phyloP scores from a whole-genome alignment of 1,140 invertebrate genomes.

The Cheumatopsyche charites region DNA sequence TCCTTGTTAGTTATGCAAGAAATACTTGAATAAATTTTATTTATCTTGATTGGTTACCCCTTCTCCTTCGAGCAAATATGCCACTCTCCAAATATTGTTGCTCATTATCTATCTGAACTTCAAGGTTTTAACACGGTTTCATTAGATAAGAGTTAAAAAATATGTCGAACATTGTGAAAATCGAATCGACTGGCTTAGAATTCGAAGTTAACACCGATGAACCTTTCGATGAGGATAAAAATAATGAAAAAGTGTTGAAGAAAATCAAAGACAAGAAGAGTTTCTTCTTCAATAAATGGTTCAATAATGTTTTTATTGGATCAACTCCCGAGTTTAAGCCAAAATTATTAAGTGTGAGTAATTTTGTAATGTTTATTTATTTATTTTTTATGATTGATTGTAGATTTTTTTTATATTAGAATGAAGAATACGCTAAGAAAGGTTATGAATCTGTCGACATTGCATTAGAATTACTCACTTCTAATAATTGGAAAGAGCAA shows the following conservation, averaged over 20 bases:
- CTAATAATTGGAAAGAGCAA: slow-evolving; percentile 72
- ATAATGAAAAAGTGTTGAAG: slow-evolving; percentile 43
- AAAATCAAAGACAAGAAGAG: slow-evolving; percentile 51
- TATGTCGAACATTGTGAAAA: background rate
- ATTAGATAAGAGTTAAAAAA: too few species aligned
- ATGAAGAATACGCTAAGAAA: slow-evolving; percentile 67
- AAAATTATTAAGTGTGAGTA: slow-evolving; percentile 56
- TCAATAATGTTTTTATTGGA: slow-evolving; percentile 47
- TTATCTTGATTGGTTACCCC: too few species aligned
- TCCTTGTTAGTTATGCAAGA: too few species aligned
- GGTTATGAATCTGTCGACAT: slow-evolving; percentile 66
- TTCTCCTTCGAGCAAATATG: too few species aligned
- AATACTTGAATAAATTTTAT: too few species aligned
- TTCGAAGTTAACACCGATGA: slow-evolving; percentile 51
- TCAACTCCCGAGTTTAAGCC: slow-evolving; percentile 52
- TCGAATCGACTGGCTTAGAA: background rate
- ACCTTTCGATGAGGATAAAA: slow-evolving; percentile 53
- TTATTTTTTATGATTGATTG: background rate
- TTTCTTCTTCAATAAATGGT: slow-evolving; percentile 52
- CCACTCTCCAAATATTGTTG: too few species aligned
- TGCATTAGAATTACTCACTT: slow-evolving; percentile 67
- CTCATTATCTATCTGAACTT: too few species aligned
- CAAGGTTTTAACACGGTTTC: too few species aligned
- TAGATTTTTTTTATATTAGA: slow-evolving; percentile 54
- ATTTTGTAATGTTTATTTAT: background rate